Evolutionary conservation across 2,797 vertebrate species (phyloP).

Genomic region (Tachyglossus aculeatus): DNA sequence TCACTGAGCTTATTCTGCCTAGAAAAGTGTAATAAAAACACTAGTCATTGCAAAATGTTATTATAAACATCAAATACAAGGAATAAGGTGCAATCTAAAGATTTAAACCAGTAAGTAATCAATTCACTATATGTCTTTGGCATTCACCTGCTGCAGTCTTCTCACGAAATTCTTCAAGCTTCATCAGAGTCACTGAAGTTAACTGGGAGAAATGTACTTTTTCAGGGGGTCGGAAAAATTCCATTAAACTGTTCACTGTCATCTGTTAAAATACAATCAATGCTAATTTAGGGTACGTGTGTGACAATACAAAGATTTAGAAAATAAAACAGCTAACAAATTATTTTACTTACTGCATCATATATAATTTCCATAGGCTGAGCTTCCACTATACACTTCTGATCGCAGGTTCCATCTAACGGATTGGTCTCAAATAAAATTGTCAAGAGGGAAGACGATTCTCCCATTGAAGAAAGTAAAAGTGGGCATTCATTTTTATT

Average conservation of each 20-base stretch:
- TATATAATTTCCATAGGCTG: conserved; percentile 96
- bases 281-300: not conserved
- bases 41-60: too few species aligned
- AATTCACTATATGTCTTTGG: not conserved
- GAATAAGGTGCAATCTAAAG: too few species aligned
- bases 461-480: conserved; percentile 84
- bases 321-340: not conserved
- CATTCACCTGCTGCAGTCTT: conserved; percentile 92
- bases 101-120: not conserved
- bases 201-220: conserved; percentile 90
- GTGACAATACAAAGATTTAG: not conserved
- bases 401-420: conserved; percentile 84
- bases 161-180: conserved; percentile 96
- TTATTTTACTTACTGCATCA: conserved; percentile 87
- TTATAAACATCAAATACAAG: too few species aligned
- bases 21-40: too few species aligned
- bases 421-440: conserved; percentile 96
- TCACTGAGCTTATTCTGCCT: too few species aligned
- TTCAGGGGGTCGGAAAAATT: conserved; percentile 91
- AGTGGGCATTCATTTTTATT: conserved; percentile 76
- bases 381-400: conserved; percentile 89
- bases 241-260: conserved; percentile 91
- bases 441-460: conserved; percentile 81
- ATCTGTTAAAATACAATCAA: conserved; percentile 73
- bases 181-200: conserved; percentile 93